A percentile compares a stretch with the other conserved stretches of the same genome.
Conservation (phyloP, 2,888 invertebrate genomes). For the Sussaba pulchella region DNA sequence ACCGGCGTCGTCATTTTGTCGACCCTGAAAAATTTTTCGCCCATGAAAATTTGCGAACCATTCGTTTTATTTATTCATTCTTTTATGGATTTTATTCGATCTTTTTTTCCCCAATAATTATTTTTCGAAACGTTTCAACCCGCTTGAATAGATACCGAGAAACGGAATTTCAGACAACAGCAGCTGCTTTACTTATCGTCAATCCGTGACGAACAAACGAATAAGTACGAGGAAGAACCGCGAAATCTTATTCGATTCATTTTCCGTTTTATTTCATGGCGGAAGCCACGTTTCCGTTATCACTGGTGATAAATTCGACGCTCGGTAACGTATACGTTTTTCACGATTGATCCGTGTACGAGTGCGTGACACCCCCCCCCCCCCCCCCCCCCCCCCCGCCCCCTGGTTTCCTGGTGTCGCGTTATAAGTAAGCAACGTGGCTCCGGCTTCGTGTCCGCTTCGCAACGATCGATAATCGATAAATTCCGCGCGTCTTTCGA, state of each 20-base stretch:
- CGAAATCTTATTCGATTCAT: neutral
- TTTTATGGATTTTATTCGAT: too few relatives aligned
- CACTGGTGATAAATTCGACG: neutral
- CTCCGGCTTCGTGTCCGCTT: neutral
- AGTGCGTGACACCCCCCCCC: too few relatives aligned
- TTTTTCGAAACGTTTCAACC: neutral
- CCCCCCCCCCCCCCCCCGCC: too few relatives aligned
- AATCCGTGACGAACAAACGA: neutral
- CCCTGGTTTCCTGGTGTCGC: neutral
- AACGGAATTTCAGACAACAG: neutral
- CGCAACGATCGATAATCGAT: conserved; percentile 22
- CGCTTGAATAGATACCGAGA: neutral
- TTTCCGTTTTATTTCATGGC: too few relatives aligned
- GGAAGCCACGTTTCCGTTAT: neutral
- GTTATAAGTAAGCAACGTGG: neutral
- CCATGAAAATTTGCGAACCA: conserved; percentile 7
- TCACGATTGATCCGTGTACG: neutral
- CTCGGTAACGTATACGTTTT: neutral
- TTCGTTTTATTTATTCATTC: too few relatives aligned
- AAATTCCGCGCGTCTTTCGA: neutral
- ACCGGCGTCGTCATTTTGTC: neutral
- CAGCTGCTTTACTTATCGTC: neutral
- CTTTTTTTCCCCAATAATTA: too few relatives aligned
- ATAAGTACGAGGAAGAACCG: neutral
- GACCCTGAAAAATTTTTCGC: too few relatives aligned